Base-by-base conservation (phyloP, 2,888 invertebrate genomes). In the Gisinianus flammeolus region DNA sequence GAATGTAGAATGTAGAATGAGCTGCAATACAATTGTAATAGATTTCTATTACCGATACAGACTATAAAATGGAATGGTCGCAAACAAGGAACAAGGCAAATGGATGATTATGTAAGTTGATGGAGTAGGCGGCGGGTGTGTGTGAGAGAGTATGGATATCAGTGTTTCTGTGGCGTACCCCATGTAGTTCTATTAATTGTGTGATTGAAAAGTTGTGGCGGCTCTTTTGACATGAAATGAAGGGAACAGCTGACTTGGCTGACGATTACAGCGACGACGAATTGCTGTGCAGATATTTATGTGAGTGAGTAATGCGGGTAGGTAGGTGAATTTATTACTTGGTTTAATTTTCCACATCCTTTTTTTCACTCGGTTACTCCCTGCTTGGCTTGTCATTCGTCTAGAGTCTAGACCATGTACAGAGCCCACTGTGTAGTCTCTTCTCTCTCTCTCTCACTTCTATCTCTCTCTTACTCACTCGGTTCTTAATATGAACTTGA, bases 191-290 rank as follows among this genome's bases (percentile, higher is more conserved):
- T 30, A 76, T 76, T 76, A 76, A 76, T 76, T 54, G 68, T 76
- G 30, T 67, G 68, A 76, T 76, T 76, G 76, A 67, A 76, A 76
- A 76, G 67, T 56, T 56, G 16, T 68, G 76, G 76, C 76, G 76
- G 68, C 33, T 30, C 56, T 54, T 76, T 76, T 76, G 76, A 76
- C 76, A 67, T 10, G 26, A 81, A 83, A 79, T 80, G 80, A 81
- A 81, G 76, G 80, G 80, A 80, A 77, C 81, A 81, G 81, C 81
- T 83, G 83, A 81, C 74, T 77, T 76, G 71, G 67, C 64, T 76
- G 19, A 24, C 24, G 28, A 19, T 28, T 35, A 64, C 75, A 56
- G 19, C 44, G 77, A 19, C 4, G 72, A 58, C n/a, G 72, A 62
- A 62, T 58, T 56, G 58, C 71, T 22, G 26, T 30, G 71, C 22